phyloP scores from a whole-genome alignment of 2,888 invertebrate genomes.

The Lasioglossum figueresi region DNA sequence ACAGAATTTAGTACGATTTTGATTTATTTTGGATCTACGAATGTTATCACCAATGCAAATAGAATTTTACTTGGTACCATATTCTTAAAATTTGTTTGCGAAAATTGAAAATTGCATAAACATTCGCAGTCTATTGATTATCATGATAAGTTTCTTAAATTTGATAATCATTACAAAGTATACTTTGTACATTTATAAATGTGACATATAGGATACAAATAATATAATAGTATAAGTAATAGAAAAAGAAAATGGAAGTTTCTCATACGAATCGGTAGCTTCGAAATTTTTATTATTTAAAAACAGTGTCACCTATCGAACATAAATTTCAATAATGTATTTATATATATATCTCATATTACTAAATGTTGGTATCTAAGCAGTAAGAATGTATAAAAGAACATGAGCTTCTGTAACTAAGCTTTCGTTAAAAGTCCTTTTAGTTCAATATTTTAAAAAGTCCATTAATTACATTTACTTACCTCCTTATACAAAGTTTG shows the following conservation, averaged over 20 bases:
- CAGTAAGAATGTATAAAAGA: slow-evolving; percentile 68
- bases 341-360: slow-evolving; percentile 21
- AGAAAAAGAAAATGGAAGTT: not conserved
- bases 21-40: too few species aligned
- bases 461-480: slow-evolving; percentile 53
- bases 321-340: slow-evolving; percentile 40
- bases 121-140: not conserved
- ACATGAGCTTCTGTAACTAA: slow-evolving; percentile 57
- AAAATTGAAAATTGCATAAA: too few species aligned
- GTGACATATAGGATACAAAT: not conserved
- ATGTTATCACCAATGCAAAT: too few species aligned
- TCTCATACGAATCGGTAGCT: slow-evolving; percentile 52
- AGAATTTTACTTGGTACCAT: too few species aligned
- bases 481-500: slow-evolving; percentile 58
- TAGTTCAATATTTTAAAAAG: slow-evolving; percentile 62
- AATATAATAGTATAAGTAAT: not conserved
- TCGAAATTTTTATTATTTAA: slow-evolving; percentile 43
- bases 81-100: too few species aligned
- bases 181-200: not conserved
- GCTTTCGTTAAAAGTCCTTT: slow-evolving; percentile 33
- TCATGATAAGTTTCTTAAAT: slow-evolving; percentile 13
- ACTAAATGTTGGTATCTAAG: slow-evolving; percentile 47
- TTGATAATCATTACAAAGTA: slow-evolving; percentile 10
- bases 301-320: slow-evolving; percentile 26
- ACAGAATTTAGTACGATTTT: too few species aligned